These are phyloP conservation scores for Mus pahari DNA, from an alignment of 2,113 vertebrate species.

Conservation along the genomic window DNA sequence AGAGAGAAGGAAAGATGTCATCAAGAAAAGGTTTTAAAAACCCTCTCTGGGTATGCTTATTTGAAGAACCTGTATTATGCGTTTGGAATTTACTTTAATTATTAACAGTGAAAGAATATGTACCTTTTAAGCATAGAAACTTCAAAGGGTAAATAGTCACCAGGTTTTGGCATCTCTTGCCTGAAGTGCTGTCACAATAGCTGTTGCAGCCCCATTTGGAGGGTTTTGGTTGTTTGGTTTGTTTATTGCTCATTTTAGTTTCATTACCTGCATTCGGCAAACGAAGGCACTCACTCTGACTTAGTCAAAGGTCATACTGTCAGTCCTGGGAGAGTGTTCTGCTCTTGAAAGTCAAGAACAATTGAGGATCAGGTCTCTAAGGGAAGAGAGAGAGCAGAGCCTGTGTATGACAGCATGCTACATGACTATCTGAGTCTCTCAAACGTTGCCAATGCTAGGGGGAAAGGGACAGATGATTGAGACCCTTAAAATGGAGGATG, in stretches of 20 bases:
- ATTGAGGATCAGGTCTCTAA: neutral
- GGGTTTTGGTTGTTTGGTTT: too few relatives aligned
- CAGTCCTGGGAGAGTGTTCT: neutral
- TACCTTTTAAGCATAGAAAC: conserved; percentile 72
- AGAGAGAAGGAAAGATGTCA: conserved; percentile 48
- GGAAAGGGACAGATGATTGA: neutral
- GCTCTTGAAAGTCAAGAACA: neutral
- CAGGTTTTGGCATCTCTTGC: conserved; percentile 5
- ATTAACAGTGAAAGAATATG: conserved; percentile 70
- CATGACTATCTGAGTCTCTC: neutral
- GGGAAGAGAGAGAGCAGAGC: neutral
- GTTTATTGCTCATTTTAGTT: conserved; percentile 39
- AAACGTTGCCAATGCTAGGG: neutral
- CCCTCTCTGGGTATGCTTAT: conserved; percentile 46
- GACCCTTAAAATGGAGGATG: neutral
- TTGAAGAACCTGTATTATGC: conserved; percentile 15
- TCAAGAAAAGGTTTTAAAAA: conserved; percentile 65
- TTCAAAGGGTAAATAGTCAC: conserved; percentile 73
- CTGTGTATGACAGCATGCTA: neutral
- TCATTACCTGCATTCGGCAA: neutral
- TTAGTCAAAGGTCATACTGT: neutral
- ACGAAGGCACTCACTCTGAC: neutral
- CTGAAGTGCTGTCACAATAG: conserved; percentile 32
- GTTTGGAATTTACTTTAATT: conserved; percentile 57
- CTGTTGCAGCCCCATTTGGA: neutral